Evolutionary conservation across 2,888 invertebrate genomes (phyloP), one percentile per base, ranked within the genome.

Genomic region (Cephonodes hylas): DNA sequence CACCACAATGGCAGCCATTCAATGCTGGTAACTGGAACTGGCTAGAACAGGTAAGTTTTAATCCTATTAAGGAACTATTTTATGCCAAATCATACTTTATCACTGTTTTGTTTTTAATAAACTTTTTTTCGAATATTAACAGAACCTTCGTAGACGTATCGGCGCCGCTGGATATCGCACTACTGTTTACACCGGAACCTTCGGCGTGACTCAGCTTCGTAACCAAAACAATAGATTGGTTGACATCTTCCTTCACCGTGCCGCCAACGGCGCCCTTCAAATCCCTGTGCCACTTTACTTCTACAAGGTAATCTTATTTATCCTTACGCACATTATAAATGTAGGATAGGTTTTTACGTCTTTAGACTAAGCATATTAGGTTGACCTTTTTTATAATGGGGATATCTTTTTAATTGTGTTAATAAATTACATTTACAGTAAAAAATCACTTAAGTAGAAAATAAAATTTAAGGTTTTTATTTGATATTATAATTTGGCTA

Each of bases 1-100:
- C 94, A 1, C 95, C 95, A 1, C 95, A 95, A 68, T 96, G 95
- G 95, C 94, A 94, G 63, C 88, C 88, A 0, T 93, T 94, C 72
- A 94, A 94, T 68, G 92, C 83, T 61, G 93, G 93, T n/a, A 94
- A 94, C 77, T 94, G 94, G 94, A 89, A 91, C 78, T 80, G 73
- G 62, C 77, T 94, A 10, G 94, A 94, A 72, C 84, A 80, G 69
- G 88, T 87, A 7, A 25, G 18, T 44, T 8, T 27, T 13, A 25
- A 53, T 25, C 7, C 20, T 23, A 22, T 3, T 13, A n/a, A n/a
- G n/a, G n/a, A n/a, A n/a, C 8, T 8, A 31, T 20, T 34, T 10
- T 44, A 18, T 8, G 10, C 3, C 3, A 60, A 61, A 45, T 58
- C 1, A 42, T 59, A 23, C 3, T 22, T 27, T 4, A 25, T 58